Percentiles rank a stretch among this genome's conserved stretches.
Evolutionary conservation across 2,113 vertebrate species (phyloP).

Genomic region (Cryptomyrus ogoouensis): DNA sequence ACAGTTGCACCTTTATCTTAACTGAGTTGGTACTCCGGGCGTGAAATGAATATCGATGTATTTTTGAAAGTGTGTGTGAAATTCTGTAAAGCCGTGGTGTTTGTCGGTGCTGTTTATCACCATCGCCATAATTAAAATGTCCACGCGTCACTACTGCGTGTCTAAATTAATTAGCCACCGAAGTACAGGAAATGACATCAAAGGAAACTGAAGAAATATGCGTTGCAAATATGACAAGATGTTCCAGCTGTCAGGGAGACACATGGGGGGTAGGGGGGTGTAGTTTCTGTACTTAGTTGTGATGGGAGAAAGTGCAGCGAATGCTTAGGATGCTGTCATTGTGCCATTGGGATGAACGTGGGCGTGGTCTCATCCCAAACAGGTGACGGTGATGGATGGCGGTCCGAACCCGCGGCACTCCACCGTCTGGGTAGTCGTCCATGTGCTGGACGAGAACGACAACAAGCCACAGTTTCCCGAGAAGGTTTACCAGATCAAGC

Average conservation of each 20-base stretch:
- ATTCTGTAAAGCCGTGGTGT: slow-evolving; percentile 22
- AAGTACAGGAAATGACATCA: slow-evolving; percentile 42
- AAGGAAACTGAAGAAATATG: slow-evolving; percentile 37
- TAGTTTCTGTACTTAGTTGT: slow-evolving; percentile 24
- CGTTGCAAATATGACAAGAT: slow-evolving; percentile 42
- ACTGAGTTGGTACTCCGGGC: slow-evolving; percentile 14
- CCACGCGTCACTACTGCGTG: slow-evolving; percentile 21
- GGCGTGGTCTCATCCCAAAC: slow-evolving; percentile 18
- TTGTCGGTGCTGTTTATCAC: slow-evolving; percentile 23
- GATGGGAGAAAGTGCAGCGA: slow-evolving; percentile 2
- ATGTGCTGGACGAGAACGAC: slow-evolving; percentile 91
- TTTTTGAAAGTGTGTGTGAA: neutral
- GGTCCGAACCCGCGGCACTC: slow-evolving; percentile 74
- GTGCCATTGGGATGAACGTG: neutral
- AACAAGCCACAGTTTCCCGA: slow-evolving; percentile 90
- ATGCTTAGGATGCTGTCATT: slow-evolving; percentile 14
- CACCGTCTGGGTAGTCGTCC: slow-evolving; percentile 83
- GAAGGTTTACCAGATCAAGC: slow-evolving; percentile 88
- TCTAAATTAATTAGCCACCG: slow-evolving; percentile 53
- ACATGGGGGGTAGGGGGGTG: slow-evolving; percentile 2
- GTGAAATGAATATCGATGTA: slow-evolving; percentile 13
- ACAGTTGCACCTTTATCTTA: slow-evolving; percentile 19
- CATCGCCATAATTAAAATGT: slow-evolving; percentile 28
- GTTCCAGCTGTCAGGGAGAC: slow-evolving; percentile 26
- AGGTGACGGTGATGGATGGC: slow-evolving; percentile 87